Conservation (phyloP, 2,797 vertebrate genomes). For the Cottoperca gobio region DNA sequence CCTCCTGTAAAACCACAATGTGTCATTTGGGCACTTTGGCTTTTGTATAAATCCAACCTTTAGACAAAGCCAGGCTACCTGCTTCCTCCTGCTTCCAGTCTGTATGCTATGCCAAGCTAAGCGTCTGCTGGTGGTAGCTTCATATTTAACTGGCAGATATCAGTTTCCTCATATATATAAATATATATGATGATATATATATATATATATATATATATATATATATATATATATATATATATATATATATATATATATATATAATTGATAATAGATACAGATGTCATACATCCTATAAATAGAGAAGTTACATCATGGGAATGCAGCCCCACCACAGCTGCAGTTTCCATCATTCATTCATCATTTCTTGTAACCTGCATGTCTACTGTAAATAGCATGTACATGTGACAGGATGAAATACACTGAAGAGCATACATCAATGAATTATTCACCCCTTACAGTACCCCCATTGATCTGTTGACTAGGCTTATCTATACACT, state of each 20-base stretch:
- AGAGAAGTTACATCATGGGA: neutral
- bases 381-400: conserved; percentile 6
- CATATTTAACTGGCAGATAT: neutral
- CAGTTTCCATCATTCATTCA: conserved; percentile 18
- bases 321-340: neutral
- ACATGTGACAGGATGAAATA: conserved; percentile 25
- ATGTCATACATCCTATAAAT: neutral
- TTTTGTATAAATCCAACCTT: no score
- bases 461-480: conserved; percentile 29
- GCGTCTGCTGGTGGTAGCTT: no score
- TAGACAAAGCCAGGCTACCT: neutral
- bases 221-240: no score
- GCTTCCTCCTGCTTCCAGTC: no score
- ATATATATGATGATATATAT: no score
- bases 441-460: conserved; percentile 30
- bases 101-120: conserved; percentile 14
- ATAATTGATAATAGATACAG: neutral
- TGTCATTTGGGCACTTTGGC: neutral
- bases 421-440: conserved; percentile 9
- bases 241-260: no score
- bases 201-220: no score
- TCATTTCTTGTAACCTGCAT: neutral
- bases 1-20: neutral
- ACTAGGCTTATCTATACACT: conserved; percentile 32
- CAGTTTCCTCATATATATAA: neutral